Evolutionary conservation across 2,888 invertebrate species (phyloP).

Genomic region (Tiliacea citrago): DNA sequence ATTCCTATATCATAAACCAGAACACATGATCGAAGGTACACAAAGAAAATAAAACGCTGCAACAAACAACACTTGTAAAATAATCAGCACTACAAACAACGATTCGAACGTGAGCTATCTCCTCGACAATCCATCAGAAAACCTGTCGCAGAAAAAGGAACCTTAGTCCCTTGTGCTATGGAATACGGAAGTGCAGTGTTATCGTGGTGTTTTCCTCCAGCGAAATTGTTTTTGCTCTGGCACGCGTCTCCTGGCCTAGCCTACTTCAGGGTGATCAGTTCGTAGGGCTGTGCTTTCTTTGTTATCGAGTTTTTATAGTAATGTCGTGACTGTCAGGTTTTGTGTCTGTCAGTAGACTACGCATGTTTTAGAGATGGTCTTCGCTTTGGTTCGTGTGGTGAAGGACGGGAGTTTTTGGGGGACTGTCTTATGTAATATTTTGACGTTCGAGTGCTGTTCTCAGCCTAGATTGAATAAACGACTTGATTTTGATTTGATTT

Average conservation of each 20-base stretch:
- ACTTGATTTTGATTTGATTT: too few species aligned
- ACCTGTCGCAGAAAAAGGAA: constrained; percentile 48
- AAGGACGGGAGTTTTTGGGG: too few species aligned
- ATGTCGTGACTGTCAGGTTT: constrained; percentile 50
- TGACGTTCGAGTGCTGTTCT: too few species aligned
- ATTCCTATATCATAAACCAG: constrained; percentile 54
- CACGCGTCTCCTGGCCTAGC: constrained; percentile 83
- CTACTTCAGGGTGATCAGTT: constrained; percentile 73
- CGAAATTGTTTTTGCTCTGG: constrained; percentile 84
- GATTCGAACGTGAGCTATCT: constrained; percentile 83
- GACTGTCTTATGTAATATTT: too few species aligned
- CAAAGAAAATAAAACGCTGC: constrained; percentile 63
- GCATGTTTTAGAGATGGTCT: neutral
- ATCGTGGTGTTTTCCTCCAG: constrained; percentile 72
- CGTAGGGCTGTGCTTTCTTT: constrained; percentile 71
- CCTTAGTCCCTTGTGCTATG: constrained; percentile 50
- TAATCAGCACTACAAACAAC: constrained; percentile 84
- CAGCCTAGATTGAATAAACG: too few species aligned
- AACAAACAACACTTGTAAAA: constrained; percentile 76
- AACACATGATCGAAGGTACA: constrained; percentile 56
- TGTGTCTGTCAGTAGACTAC: neutral
- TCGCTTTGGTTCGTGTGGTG: neutral
- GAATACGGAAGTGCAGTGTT: constrained; percentile 45
- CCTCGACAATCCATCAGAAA: constrained; percentile 46
- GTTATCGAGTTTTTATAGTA: constrained; percentile 42